Conservation (phyloP, 37 sponge, comb jelly and placozoan species). For the Spongia lamella region DNA sequence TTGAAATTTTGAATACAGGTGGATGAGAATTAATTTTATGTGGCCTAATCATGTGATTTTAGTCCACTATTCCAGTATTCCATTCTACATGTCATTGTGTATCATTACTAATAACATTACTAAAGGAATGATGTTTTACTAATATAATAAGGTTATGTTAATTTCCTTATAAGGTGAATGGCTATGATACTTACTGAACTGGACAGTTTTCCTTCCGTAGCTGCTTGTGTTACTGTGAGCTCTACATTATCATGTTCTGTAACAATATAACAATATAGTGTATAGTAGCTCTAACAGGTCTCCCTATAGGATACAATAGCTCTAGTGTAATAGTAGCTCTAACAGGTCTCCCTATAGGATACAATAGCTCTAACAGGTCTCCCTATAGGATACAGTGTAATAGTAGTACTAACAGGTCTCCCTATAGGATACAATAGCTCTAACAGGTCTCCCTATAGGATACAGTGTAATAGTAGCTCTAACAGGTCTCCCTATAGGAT, state of each 20-base stretch:
- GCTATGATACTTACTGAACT: too few relatives aligned
- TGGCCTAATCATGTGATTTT: too few relatives aligned
- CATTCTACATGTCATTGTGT: too few relatives aligned
- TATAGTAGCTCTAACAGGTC: not conserved
- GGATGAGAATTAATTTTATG: too few relatives aligned
- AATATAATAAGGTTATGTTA: too few relatives aligned
- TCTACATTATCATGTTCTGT: constrained; percentile 61
- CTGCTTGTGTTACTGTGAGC: constrained; percentile 38
- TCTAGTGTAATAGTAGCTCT: not conserved
- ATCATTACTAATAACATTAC: too few relatives aligned
- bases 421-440: not conserved
- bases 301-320: not conserved
- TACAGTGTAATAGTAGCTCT: not conserved
- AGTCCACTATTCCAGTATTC: too few relatives aligned
- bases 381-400: not conserved
- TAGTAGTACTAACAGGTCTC: not conserved
- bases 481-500: not conserved
- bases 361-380: not conserved
- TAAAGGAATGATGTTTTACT: too few relatives aligned
- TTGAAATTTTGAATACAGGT: too few relatives aligned
- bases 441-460: not conserved
- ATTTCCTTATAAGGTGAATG: too few relatives aligned
- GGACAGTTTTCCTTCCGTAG: constrained; percentile 20
- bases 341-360: not conserved
- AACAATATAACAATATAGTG: not conserved